Percentiles rank a stretch among this genome's conserved stretches.
Evolutionary conservation across 2,797 vertebrate genomes (phyloP).

Genomic region (Orestias chungarensis): DNA sequence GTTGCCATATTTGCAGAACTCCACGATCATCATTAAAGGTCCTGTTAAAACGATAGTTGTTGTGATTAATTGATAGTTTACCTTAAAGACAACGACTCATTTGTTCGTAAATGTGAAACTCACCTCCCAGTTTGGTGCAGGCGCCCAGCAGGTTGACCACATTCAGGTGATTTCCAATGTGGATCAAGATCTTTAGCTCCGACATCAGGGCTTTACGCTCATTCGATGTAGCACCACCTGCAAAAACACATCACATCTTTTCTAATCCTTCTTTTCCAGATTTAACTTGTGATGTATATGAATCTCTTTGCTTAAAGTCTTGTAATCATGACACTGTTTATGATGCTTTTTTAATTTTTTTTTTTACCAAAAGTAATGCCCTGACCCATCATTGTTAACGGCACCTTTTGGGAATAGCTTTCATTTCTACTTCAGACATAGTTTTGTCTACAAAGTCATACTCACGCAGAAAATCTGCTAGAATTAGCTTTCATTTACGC

Average conservation of each 20-base stretch:
- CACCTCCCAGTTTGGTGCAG: constrained; percentile 94
- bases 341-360: no score
- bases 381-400: no score
- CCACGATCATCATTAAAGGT: constrained; percentile 95
- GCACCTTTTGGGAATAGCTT: no score
- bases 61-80: constrained; percentile 1
- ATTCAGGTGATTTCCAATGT: constrained; percentile 95
- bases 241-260: constrained; percentile 19
- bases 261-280: neutral
- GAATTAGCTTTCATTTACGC: no score
- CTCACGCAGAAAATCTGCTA: no score
- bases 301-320: neutral
- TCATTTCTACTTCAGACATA: no score
- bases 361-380: no score
- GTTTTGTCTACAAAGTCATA: no score
- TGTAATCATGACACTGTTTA: neutral
- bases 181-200: constrained; percentile 95
- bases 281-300: no score
- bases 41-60: constrained; percentile 71
- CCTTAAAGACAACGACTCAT: neutral
- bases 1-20: constrained; percentile 95
- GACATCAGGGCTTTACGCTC: constrained; percentile 96
- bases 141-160: constrained; percentile 95
- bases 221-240: constrained; percentile 92
- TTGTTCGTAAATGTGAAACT: constrained; percentile 40